Evolutionary conservation across 2,888 invertebrate species (phyloP).

Genomic region (Prostheceraeus crozeri): DNA sequence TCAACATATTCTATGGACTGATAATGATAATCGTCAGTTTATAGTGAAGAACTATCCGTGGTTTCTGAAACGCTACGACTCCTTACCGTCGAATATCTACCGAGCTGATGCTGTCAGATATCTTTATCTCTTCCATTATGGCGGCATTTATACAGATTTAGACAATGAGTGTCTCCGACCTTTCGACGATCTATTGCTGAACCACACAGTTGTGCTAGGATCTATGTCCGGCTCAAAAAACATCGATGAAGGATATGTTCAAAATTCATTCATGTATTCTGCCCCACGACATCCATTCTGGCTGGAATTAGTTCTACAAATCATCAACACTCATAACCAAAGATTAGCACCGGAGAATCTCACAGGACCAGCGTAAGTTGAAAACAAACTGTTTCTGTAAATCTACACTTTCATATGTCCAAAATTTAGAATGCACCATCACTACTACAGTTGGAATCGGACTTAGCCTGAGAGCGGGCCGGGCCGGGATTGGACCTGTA

Average conservation of each 20-base stretch:
- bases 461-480: too few relatives aligned
- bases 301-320: background rate
- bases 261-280: constrained; percentile 26
- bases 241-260: constrained; percentile 1
- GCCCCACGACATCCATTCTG: background rate
- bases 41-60: constrained; percentile 17
- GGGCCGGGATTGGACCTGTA: too few relatives aligned
- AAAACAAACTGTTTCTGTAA: too few relatives aligned
- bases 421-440: too few relatives aligned
- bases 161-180: constrained; percentile 32
- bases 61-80: constrained; percentile 32
- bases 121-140: constrained; percentile 28
- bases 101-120: constrained; percentile 27
- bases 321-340: too few relatives aligned
- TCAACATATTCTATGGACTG: background rate
- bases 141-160: constrained; percentile 29
- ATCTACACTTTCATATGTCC: too few relatives aligned
- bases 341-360: too few relatives aligned
- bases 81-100: background rate
- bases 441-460: too few relatives aligned
- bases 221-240: background rate
- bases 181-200: constrained; percentile 21
- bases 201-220: constrained; percentile 22
- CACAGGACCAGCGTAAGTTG: too few relatives aligned
- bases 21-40: constrained; percentile 25